Percentiles rank a stretch among this genome's conserved stretches.
Evolutionary conservation across 1,140 invertebrate species (phyloP).

Genomic region (Drosophila gunungcola): DNA sequence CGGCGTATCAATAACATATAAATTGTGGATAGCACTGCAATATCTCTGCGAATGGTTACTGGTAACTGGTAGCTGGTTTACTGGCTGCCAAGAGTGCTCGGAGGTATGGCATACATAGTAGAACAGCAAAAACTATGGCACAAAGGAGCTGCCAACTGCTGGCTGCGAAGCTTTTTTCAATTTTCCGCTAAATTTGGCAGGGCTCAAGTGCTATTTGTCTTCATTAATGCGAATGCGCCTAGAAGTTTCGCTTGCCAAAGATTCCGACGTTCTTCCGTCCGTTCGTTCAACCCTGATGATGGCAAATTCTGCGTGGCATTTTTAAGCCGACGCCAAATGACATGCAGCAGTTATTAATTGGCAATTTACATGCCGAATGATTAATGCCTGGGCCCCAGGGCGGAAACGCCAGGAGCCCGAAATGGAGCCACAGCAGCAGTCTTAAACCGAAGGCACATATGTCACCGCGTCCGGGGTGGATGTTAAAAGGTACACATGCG

Average conservation of each 20-base stretch:
- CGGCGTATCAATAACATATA: slow-evolving; percentile 69
- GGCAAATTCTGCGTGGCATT: slow-evolving; percentile 64
- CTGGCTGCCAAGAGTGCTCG: slow-evolving; percentile 58
- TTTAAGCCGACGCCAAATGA: slow-evolving; percentile 76
- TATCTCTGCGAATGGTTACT: slow-evolving; percentile 46
- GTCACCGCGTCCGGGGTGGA: slow-evolving; percentile 40
- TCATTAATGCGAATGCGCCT: slow-evolving; percentile 81
- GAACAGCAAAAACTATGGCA: slow-evolving; percentile 40
- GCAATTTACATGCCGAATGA: slow-evolving; percentile 84
- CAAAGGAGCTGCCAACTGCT: slow-evolving; percentile 44
- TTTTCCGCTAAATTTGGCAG: slow-evolving; percentile 84
- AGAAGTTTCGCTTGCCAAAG: slow-evolving; percentile 61
- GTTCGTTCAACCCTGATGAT: slow-evolving; percentile 58
- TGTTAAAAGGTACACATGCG: slow-evolving; percentile 3
- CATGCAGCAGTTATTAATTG: slow-evolving; percentile 84
- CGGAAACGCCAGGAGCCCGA: slow-evolving; percentile 63
- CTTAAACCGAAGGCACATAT: slow-evolving; percentile 70
- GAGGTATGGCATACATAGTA: slow-evolving; percentile 3
- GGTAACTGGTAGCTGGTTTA: slow-evolving; percentile 21
- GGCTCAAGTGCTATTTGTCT: slow-evolving; percentile 80
- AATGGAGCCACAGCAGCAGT: slow-evolving; percentile 69
- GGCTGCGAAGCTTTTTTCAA: slow-evolving; percentile 78
- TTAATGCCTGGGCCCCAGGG: slow-evolving; percentile 65
- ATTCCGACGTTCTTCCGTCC: slow-evolving; percentile 18
- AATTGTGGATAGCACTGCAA: slow-evolving; percentile 72